Base-by-base conservation (phyloP, 1,140 invertebrate genomes). In the Armadillidium nasatum region DNA sequence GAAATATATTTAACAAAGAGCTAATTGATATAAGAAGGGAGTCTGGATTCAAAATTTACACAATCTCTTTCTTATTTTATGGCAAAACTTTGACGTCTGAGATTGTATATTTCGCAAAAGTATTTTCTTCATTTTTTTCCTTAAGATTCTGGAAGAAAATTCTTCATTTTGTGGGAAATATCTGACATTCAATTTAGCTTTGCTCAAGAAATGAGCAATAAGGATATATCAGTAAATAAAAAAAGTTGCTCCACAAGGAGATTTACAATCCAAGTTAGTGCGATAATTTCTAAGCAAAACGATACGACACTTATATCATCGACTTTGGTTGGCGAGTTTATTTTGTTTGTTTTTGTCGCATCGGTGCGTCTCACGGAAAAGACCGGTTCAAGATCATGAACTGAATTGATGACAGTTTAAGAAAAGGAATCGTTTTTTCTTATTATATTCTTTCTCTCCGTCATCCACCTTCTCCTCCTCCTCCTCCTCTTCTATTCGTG, bases 161-260 rank as follows among this genome's bases (percentile, higher is more conserved):
- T 60, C 50, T 60, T 60, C 11, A 60, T 60, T 60, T 60, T 60
- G 50, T 60, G 50, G 50, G 50, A 60, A 60, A 60, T 60, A 60
- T 60, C 50, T 15, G 50, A 60, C 50, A 60, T 60, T 60, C 50
- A 60, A 60, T 60, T 60, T 60, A 19, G 50, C 11, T 19, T 15
- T 60, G 0, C 50, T 3, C 11, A 60, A 60, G 11, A 60, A 60
- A 60, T 60, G 50, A 60, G 50, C 50, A 60, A 60, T 60, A 60
- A 60, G 50, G 50, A 60, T 60, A 60, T 15, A 60, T 60, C 50
- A 60, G 11, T 60, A 60, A 60, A 60, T 60, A 60, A 60, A 33
- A n/a, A 60, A 60, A 60, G 50, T 60, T 60, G 50, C 19, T 60
- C 19, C 19, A 15, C 50, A 7, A 60, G 11, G 11, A 60, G 19